Percentiles rank a stretch among this genome's conserved stretches.
Evolutionary conservation across 2,888 invertebrate genomes (phyloP).

Genomic region (Nezara viridula): DNA sequence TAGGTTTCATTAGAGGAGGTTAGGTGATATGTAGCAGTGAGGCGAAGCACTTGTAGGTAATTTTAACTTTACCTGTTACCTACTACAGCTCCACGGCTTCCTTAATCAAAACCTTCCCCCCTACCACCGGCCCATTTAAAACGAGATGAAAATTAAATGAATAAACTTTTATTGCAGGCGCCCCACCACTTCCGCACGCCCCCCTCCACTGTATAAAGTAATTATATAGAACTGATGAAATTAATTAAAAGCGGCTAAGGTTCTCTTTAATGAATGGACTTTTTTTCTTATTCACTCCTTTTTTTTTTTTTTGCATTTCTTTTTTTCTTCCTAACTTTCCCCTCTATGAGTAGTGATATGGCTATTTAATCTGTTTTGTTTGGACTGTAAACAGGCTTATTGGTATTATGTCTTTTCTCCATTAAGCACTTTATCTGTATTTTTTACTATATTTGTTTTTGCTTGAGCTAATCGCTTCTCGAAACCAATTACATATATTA

Average conservation of each 20-base stretch:
- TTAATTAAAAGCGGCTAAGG: constrained; percentile 59
- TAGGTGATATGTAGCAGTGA: constrained; percentile 58
- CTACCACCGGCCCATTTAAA: constrained; percentile 58
- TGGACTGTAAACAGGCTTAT: background rate
- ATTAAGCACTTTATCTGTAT: background rate
- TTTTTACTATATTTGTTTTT: background rate
- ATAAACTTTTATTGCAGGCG: constrained; percentile 64
- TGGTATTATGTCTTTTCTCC: background rate
- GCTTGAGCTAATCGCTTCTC: background rate
- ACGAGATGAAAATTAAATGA: constrained; percentile 65
- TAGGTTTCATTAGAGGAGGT: constrained; percentile 59
- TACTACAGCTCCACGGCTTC: constrained; percentile 57
- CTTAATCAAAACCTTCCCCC: constrained; percentile 59
- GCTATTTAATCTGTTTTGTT: background rate
- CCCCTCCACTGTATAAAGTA: constrained; percentile 57
- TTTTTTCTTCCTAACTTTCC: background rate
- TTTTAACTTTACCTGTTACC: constrained; percentile 61
- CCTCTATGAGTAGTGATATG: background rate
- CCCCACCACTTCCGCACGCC: constrained; percentile 36
- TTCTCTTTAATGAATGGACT: constrained; percentile 54
- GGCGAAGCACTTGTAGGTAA: constrained; percentile 59
- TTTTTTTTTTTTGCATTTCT: background rate
- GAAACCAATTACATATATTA: background rate
- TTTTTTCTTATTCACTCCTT: constrained; percentile 49
- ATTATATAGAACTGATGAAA: constrained; percentile 60